Conservation (phyloP, 2,888 invertebrate genomes). For the Caenorhabditis japonica region DNA sequence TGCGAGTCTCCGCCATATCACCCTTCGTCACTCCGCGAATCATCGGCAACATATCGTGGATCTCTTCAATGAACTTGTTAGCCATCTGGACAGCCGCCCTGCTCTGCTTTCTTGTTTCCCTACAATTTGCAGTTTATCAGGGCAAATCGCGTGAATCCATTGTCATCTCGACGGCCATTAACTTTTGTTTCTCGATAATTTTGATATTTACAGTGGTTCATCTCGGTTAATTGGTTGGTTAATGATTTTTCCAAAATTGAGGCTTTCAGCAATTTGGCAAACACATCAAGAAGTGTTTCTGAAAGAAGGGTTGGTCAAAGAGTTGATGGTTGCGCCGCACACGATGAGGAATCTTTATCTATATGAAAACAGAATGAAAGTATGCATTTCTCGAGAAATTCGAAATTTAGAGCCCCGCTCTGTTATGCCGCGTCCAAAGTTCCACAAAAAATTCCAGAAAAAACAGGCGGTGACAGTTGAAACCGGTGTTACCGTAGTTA, state of each 20-base stretch:
- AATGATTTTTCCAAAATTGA: background rate
- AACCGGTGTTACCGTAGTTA: no score
- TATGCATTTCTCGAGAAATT: background rate
- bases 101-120: slow-evolving; percentile 8
- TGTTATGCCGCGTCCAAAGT: no score
- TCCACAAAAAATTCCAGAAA: no score
- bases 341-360: background rate
- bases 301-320: slow-evolving; percentile 24
- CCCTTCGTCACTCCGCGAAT: background rate
- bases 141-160: slow-evolving; percentile 8
- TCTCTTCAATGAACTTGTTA: slow-evolving; percentile 14
- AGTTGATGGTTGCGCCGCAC: background rate
- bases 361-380: background rate
- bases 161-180: slow-evolving; percentile 22
- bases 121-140: slow-evolving; percentile 34
- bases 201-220: slow-evolving; percentile 13
- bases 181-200: slow-evolving; percentile 24
- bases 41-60: slow-evolving; percentile 24
- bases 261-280: slow-evolving; percentile 15
- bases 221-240: background rate
- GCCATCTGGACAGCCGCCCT: slow-evolving; percentile 18
- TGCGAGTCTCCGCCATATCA: slow-evolving; percentile 16
- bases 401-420: slow-evolving; percentile 1
- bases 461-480: no score
- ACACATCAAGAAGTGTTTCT: slow-evolving; percentile 5